phyloP scores from a whole-genome alignment of 2,888 invertebrate species.

The Chymomyza fuscimana region DNA sequence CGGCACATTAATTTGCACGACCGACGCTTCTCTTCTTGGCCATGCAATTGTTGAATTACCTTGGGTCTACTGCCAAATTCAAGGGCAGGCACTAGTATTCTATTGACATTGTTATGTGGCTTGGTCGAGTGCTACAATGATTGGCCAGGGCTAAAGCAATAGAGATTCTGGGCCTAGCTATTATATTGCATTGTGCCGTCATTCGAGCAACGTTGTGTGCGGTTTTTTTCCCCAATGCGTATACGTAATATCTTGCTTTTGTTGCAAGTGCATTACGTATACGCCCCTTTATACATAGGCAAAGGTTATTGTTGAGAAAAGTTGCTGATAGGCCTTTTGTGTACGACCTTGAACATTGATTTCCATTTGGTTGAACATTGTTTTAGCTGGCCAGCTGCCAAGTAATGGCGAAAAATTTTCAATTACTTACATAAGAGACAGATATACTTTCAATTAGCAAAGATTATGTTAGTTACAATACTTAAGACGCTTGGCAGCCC shows the following conservation, averaged over 20 bases:
- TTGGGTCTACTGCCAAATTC: background rate
- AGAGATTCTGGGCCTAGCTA: background rate
- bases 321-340: background rate
- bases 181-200: background rate
- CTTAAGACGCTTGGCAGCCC: background rate
- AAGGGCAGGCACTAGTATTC: background rate
- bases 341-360: background rate
- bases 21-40: too few relatives aligned
- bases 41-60: too few relatives aligned
- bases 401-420: conserved; percentile 9
- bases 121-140: background rate
- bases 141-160: background rate
- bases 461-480: background rate
- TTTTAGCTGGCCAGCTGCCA: background rate
- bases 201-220: background rate
- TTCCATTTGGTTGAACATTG: background rate
- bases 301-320: background rate
- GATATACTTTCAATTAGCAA: background rate
- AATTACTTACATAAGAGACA: background rate
- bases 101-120: background rate
- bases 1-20: too few relatives aligned
- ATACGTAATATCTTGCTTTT: background rate
- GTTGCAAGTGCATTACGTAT: background rate
- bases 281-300: background rate
- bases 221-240: background rate